Evolutionary conservation across 2,113 vertebrate species (phyloP).

Genomic region (Scopus umbretta): DNA sequence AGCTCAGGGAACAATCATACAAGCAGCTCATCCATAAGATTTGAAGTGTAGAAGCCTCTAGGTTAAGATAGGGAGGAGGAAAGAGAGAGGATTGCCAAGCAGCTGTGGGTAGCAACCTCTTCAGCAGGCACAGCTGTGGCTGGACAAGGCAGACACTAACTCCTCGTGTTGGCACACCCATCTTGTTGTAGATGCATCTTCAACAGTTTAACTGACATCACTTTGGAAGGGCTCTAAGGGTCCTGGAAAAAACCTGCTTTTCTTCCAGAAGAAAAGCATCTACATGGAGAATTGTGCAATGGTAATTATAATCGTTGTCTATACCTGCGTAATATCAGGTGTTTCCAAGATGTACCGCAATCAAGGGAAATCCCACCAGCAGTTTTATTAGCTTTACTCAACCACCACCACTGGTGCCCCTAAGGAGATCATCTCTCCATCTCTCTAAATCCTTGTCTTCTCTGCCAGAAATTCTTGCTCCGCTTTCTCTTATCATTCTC

Average conservation of each 20-base stretch:
- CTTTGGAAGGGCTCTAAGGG: not conserved
- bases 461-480: not conserved
- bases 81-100: not conserved
- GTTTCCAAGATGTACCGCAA: not conserved
- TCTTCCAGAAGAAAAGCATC: not conserved
- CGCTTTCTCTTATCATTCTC: not conserved
- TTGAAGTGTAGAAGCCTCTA: not conserved
- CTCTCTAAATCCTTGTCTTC: not conserved
- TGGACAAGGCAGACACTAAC: not conserved
- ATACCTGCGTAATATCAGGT: not conserved
- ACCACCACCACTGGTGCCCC: not conserved
- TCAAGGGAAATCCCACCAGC: fast-evolving
- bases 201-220: not conserved
- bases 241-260: not conserved
- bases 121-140: not conserved
- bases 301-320: not conserved
- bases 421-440: not conserved
- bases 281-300: not conserved
- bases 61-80: not conserved
- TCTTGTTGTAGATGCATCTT: not conserved
- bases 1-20: not conserved
- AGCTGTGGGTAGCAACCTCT: not conserved
- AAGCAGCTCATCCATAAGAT: not conserved
- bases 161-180: not conserved
- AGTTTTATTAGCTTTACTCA: not conserved